Conservation (phyloP, 2,113 vertebrate species). For the Macroglossus sobrinus region DNA sequence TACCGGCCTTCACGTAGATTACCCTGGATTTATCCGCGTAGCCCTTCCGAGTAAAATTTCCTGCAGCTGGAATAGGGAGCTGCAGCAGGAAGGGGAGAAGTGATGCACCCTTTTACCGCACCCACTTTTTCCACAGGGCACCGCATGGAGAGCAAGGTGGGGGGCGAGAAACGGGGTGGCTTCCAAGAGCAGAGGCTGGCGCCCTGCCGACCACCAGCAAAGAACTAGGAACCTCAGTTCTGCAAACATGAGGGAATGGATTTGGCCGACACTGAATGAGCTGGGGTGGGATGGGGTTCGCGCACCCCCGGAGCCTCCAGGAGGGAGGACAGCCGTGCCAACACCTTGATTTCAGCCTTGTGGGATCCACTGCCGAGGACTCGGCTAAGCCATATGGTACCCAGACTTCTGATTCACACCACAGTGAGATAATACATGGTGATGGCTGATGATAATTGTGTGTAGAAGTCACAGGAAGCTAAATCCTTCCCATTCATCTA, state of each 20-base stretch:
- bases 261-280: not conserved
- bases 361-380: not conserved
- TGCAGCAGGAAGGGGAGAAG: not conserved
- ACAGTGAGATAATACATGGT: not conserved
- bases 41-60: not conserved
- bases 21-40: not conserved
- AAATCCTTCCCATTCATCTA: not conserved
- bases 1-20: not conserved
- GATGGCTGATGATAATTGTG: no score
- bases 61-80: not conserved
- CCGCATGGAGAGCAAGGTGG: not conserved
- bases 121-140: not conserved
- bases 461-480: not conserved
- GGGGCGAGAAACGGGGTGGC: not conserved
- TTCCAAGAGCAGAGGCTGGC: not conserved
- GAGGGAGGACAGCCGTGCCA: not conserved
- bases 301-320: not conserved
- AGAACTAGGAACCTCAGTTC: not conserved
- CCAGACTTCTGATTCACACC: not conserved
- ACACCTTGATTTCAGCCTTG: no score
- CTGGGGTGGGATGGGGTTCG: not conserved
- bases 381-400: rapidly evolving
- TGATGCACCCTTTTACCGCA: not conserved
- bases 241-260: no score
- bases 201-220: not conserved